Evolutionary conservation across 2,888 invertebrate species (phyloP).

Genomic region (Halictus quadricinctus): DNA sequence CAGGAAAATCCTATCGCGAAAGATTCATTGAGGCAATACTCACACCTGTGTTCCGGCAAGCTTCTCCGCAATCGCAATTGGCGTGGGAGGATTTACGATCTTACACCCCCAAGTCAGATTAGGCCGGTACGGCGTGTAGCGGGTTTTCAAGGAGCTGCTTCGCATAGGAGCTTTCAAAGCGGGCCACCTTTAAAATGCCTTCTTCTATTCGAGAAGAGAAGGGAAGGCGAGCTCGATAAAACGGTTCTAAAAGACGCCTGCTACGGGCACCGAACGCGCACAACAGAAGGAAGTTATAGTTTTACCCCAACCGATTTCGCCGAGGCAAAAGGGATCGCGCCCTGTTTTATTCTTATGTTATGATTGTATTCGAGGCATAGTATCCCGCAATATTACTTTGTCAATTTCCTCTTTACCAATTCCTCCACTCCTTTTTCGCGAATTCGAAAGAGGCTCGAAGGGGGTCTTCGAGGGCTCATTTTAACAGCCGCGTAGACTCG

Average conservation of each 20-base stretch:
- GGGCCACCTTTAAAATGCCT: constrained; percentile 59
- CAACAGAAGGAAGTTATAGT: constrained; percentile 59
- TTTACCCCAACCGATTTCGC: constrained; percentile 50
- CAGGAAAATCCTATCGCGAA: constrained; percentile 66
- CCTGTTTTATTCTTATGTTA: constrained; percentile 14
- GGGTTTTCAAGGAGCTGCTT: constrained; percentile 49
- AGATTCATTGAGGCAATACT: constrained; percentile 69
- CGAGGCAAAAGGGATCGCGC: constrained; percentile 8
- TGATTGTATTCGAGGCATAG: background rate
- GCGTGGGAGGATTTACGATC: constrained; percentile 71
- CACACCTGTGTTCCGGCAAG: constrained; percentile 65
- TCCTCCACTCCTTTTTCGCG: background rate
- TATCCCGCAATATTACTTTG: background rate
- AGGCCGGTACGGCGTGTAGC: constrained; percentile 58
- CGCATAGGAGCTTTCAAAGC: constrained; percentile 60
- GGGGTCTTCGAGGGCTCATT: background rate
- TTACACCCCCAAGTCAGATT: constrained; percentile 66
- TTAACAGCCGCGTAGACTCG: background rate
- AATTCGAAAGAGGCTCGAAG: background rate
- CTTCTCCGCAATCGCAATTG: constrained; percentile 64
- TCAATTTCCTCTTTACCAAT: constrained; percentile 6
- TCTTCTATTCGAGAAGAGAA: constrained; percentile 28
- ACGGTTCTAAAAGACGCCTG: constrained; percentile 40
- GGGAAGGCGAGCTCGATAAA: constrained; percentile 40
- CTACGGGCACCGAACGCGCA: constrained; percentile 33